These are phyloP conservation scores for Germaria angustata DNA, from an alignment of 2,888 invertebrate species.

Conservation along the genomic window DNA sequence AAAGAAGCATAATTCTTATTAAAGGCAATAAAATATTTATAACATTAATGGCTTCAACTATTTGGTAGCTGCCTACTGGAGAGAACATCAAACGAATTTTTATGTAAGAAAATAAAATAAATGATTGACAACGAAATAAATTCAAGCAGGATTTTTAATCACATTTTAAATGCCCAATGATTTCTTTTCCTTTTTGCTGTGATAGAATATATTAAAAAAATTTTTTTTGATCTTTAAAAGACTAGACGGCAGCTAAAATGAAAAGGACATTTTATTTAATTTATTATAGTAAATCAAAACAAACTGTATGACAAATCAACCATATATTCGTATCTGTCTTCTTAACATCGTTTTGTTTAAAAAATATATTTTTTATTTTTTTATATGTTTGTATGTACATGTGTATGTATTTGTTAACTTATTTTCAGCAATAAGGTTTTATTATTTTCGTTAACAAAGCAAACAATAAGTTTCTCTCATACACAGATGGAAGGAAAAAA, in stretches of 20 bases:
- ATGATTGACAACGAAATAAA: neutral
- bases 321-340: too few relatives aligned
- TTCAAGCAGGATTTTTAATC: constrained; percentile 22
- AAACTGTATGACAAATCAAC: constrained; percentile 3
- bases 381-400: neutral
- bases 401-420: neutral
- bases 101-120: too few relatives aligned
- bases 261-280: neutral
- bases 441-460: constrained; percentile 51
- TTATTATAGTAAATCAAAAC: neutral
- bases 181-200: too few relatives aligned
- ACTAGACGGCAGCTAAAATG: neutral
- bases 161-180: constrained; percentile 14
- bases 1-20: too few relatives aligned
- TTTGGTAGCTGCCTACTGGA: too few relatives aligned
- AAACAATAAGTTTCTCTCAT: constrained; percentile 52
- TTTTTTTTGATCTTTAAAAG: too few relatives aligned
- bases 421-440: constrained; percentile 15
- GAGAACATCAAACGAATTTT: neutral
- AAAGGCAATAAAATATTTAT: too few relatives aligned
- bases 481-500: neutral
- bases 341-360: too few relatives aligned
- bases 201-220: too few relatives aligned
- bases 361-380: neutral
- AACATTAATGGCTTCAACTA: too few relatives aligned